Evolutionary conservation across 2,888 invertebrate species (phyloP).

Genomic region (Sepiola atlantica): DNA sequence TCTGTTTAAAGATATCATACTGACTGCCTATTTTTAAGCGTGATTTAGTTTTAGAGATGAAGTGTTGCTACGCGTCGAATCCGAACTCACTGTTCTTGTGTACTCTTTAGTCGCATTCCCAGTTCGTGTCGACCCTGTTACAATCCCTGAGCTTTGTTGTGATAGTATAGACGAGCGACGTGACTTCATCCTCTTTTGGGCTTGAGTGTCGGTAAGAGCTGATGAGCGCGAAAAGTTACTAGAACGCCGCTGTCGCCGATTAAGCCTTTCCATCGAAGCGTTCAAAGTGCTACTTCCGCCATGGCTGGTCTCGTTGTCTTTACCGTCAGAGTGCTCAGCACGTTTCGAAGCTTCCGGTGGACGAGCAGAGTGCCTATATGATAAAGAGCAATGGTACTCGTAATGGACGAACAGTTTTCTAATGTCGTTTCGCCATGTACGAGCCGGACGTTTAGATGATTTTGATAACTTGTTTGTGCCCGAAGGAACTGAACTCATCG

Average conservation of each 20-base stretch:
- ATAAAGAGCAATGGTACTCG: constrained; percentile 33
- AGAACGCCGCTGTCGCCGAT: constrained; percentile 33
- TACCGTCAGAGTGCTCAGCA: not conserved
- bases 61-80: not conserved
- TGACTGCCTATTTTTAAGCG: not conserved
- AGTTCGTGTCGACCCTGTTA: not conserved
- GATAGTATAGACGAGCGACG: not conserved
- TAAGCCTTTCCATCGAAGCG: not conserved
- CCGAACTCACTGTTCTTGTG: not conserved
- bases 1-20: not conserved
- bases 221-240: constrained; percentile 37
- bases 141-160: not conserved
- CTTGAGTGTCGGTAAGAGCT: not conserved
- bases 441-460: too few relatives aligned
- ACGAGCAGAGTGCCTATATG: not conserved
- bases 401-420: constrained; percentile 32
- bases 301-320: not conserved
- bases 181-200: not conserved
- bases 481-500: not conserved
- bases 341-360: not conserved
- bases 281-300: not conserved
- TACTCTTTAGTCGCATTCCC: constrained; percentile 1
- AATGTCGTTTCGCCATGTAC: not conserved
- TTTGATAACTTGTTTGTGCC: not conserved
- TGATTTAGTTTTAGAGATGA: not conserved